These are phyloP conservation scores for Lampropteryx suffumata DNA, from an alignment of 2,888 invertebrate species.

Conservation along the genomic window DNA sequence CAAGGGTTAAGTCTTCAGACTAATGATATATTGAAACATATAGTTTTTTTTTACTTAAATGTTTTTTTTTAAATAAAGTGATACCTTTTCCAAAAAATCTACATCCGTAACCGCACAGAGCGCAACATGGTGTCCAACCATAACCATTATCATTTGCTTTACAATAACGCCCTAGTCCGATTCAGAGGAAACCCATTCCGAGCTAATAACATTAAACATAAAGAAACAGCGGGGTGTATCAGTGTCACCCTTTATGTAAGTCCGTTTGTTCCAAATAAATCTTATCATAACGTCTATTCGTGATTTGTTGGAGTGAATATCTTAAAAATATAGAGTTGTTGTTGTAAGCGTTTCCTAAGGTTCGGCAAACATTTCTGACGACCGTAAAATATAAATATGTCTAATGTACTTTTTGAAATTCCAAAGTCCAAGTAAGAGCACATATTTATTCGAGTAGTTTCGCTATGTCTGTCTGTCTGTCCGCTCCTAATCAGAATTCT, in stretches of 20 bases:
- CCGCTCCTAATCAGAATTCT: too few relatives aligned
- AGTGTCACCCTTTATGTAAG: constrained; percentile 72
- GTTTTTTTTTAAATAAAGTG: too few relatives aligned
- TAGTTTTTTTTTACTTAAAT: too few relatives aligned
- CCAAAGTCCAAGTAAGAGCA: too few relatives aligned
- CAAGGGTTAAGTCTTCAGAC: too few relatives aligned
- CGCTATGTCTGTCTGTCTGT: too few relatives aligned
- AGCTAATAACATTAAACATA: constrained; percentile 75
- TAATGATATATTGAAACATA: too few relatives aligned
- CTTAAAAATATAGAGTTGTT: constrained; percentile 22
- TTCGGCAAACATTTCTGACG: too few relatives aligned
- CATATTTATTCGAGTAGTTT: too few relatives aligned
- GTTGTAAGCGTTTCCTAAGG: constrained; percentile 14
- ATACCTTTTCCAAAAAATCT: constrained; percentile 44
- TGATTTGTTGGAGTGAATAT: constrained; percentile 27
- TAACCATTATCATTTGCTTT: constrained; percentile 78
- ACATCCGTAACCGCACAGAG: constrained; percentile 53
- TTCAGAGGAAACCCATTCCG: constrained; percentile 65
- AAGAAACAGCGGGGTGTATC: constrained; percentile 77
- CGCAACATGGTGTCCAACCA: constrained; percentile 73
- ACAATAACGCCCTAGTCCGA: constrained; percentile 71
- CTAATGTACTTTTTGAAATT: too few relatives aligned
- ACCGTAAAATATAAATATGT: too few relatives aligned
- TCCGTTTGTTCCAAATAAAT: constrained; percentile 55
- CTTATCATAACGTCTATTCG: constrained; percentile 28